Percentiles rank a stretch among this genome's conserved stretches.
Evolutionary conservation across 1,140 invertebrate species (phyloP).

Genomic region (Zophobas atratus): DNA sequence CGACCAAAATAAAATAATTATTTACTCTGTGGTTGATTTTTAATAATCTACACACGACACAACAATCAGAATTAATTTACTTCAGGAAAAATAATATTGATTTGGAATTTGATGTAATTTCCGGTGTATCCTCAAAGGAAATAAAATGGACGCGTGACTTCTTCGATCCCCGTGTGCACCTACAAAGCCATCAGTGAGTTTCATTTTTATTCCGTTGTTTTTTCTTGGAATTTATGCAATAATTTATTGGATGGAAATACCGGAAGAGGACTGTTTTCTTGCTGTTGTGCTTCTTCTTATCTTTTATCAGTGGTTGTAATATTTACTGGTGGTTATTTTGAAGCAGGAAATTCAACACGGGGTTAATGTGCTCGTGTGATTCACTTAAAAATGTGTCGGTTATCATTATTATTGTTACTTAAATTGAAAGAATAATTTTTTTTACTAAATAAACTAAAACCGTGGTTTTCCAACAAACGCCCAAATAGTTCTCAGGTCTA

Average conservation of each 20-base stretch:
- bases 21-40: slow-evolving; percentile 26
- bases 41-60: slow-evolving; percentile 40
- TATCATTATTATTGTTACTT: too few species aligned
- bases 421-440: too few species aligned
- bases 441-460: too few species aligned
- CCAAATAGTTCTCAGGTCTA: too few species aligned
- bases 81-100: slow-evolving; percentile 42
- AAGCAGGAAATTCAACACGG: slow-evolving; percentile 25
- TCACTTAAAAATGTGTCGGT: too few species aligned
- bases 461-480: too few species aligned
- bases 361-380: neutral
- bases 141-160: slow-evolving; percentile 46
- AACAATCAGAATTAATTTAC: slow-evolving; percentile 38
- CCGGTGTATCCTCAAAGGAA: slow-evolving; percentile 51
- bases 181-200: neutral
- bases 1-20: slow-evolving; percentile 50
- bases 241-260: neutral
- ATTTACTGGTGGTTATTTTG: slow-evolving; percentile 29
- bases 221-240: slow-evolving; percentile 16
- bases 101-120: slow-evolving; percentile 51
- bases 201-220: slow-evolving; percentile 8
- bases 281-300: slow-evolving; percentile 35
- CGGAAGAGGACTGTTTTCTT: slow-evolving; percentile 28
- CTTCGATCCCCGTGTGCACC: neutral
- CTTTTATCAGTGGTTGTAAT: slow-evolving; percentile 29